These are phyloP conservation scores for Marronus borbonicus DNA, from an alignment of 2,888 invertebrate species.

Conservation along the genomic window DNA sequence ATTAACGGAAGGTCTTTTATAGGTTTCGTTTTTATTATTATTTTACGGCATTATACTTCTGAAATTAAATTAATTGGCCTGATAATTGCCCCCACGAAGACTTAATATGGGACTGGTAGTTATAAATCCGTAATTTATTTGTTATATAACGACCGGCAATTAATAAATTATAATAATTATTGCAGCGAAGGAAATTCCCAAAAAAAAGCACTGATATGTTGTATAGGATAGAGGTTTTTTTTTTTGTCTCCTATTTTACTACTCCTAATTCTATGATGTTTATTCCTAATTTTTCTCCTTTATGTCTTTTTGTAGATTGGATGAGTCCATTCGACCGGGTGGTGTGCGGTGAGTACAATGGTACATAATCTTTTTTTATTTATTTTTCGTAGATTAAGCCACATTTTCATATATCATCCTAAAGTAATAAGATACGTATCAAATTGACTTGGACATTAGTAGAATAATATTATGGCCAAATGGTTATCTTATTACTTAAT, in stretches of 20 bases:
- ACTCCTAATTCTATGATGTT: neutral
- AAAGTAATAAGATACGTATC: neutral
- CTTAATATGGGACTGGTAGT: conserved; percentile 15
- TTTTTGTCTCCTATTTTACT: conserved; percentile 20
- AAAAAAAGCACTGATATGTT: neutral
- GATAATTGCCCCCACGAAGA: conserved; percentile 23
- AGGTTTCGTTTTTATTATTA: conserved; percentile 29
- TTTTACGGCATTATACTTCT: conserved; percentile 22
- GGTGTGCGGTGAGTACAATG: conserved; percentile 94
- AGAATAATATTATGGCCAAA: neutral
- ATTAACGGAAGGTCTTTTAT: conserved; percentile 15
- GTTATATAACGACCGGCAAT: conserved; percentile 33
- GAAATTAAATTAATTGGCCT: conserved; percentile 26
- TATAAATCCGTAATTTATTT: conserved; percentile 34
- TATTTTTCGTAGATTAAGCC: conserved; percentile 72
- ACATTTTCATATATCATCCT: conserved; percentile 8
- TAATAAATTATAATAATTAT: conserved; percentile 18
- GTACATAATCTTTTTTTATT: conserved; percentile 79
- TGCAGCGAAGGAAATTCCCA: neutral
- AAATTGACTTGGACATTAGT: neutral
- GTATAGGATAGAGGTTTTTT: neutral
- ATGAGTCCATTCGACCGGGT: conserved; percentile 96
- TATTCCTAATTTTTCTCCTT: conserved; percentile 35
- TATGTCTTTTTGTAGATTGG: conserved; percentile 84
- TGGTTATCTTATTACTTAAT: conserved; percentile 35